phyloP scores from a whole-genome alignment of 2,113 vertebrate genomes.

The Cephalopterus ornatus region DNA sequence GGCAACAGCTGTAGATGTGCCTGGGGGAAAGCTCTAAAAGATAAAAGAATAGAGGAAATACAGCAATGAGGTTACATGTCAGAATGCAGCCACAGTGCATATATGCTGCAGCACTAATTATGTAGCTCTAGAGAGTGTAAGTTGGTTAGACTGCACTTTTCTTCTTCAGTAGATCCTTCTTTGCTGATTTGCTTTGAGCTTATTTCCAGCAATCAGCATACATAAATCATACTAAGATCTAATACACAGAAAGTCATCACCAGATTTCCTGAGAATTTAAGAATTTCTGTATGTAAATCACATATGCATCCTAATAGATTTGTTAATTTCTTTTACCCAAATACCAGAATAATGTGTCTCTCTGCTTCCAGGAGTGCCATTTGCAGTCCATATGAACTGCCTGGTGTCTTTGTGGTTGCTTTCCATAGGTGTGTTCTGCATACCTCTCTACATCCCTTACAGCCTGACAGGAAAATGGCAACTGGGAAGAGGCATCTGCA shows the following conservation, averaged over 20 bases:
- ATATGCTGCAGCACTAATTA: neutral
- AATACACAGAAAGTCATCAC: neutral
- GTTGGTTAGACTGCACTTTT: neutral
- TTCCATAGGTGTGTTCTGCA: conserved; percentile 80
- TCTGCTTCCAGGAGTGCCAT: neutral
- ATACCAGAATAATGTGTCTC: neutral
- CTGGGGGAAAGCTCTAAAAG: neutral
- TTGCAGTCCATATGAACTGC: neutral
- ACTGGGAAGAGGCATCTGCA: conserved; percentile 76
- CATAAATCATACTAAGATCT: neutral
- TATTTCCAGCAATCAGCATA: neutral
- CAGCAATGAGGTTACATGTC: neutral
- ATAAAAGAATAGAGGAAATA: neutral
- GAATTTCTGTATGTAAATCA: neutral
- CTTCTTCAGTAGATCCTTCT: neutral
- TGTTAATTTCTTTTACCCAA: neutral
- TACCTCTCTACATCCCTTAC: conserved; percentile 87
- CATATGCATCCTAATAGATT: neutral
- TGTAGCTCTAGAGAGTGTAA: neutral
- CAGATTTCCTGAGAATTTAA: neutral
- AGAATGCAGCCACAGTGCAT: neutral
- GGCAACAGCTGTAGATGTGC: neutral
- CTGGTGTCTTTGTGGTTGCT: neutral
- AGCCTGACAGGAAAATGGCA: conserved; percentile 75
- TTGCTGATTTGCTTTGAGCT: neutral